phyloP scores from a whole-genome alignment of 2,797 vertebrate genomes.

The Erethizon dorsatum region DNA sequence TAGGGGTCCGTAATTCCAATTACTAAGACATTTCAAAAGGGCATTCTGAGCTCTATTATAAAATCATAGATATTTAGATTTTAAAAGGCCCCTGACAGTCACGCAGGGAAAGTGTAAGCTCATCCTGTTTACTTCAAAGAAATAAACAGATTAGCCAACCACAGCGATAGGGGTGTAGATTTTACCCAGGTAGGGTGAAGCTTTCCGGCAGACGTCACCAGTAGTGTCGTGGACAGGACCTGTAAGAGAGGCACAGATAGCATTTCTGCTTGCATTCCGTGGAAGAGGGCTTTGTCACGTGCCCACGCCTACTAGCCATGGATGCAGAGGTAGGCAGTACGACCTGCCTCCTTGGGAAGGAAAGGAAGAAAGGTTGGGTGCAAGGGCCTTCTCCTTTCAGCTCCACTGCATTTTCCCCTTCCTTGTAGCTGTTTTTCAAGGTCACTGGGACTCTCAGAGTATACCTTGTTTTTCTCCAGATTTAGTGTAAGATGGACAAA shows the following conservation, averaged over 20 bases:
- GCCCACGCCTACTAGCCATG: not conserved
- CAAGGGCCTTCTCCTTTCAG: not conserved
- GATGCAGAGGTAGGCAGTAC: fast-evolving
- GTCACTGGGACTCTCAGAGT: not conserved
- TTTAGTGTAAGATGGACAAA: not conserved
- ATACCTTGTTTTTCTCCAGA: not conserved
- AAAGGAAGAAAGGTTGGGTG: not conserved
- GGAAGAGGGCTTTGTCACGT: not conserved
- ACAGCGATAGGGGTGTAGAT: not conserved
- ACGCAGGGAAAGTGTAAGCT: not conserved
- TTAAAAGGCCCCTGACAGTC: not conserved
- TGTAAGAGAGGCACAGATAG: not conserved
- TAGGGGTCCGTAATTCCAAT: not conserved
- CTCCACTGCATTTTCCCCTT: not conserved
- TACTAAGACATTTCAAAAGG: not conserved
- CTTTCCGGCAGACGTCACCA: not conserved
- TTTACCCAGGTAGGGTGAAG: not conserved
- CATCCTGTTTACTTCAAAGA: not conserved
- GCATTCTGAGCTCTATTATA: not conserved
- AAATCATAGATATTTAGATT: constrained; percentile 23
- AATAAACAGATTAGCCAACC: not conserved
- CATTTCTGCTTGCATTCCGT: not conserved
- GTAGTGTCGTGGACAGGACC: not conserved
- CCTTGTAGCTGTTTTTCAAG: not conserved
- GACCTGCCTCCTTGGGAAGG: not conserved